Evolutionary conservation across 2,888 invertebrate genomes (phyloP).

Genomic region (Rutpela maculata): DNA sequence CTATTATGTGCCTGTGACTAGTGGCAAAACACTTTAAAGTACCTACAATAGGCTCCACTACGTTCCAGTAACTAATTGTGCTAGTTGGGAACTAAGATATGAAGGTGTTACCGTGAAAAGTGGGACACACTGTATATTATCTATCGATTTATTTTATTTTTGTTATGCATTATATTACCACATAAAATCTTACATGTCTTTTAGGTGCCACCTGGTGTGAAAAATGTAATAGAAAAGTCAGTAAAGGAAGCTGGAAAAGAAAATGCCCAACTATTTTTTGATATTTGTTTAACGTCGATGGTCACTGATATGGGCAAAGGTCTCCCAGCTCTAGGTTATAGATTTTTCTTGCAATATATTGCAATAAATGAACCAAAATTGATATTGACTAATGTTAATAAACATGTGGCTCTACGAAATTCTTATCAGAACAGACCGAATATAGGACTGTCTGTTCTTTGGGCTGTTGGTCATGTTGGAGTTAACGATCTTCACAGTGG

Average conservation of each 20-base stretch:
- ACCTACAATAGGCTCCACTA: too few species aligned
- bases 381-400: slow-evolving; percentile 78
- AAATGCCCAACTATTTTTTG: slow-evolving; percentile 82
- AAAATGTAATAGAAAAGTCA: slow-evolving; percentile 72
- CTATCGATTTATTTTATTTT: too few species aligned
- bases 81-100: too few species aligned
- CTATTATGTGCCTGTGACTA: too few species aligned
- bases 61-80: too few species aligned
- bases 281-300: slow-evolving; percentile 82
- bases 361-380: slow-evolving; percentile 81
- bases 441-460: slow-evolving; percentile 83
- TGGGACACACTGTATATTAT: too few species aligned
- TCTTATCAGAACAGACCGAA: slow-evolving; percentile 87
- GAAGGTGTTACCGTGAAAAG: too few species aligned
- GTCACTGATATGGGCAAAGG: slow-evolving; percentile 85
- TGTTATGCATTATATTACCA: too few species aligned
- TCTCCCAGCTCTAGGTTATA: slow-evolving; percentile 80
- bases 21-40: too few species aligned
- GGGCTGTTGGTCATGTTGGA: slow-evolving; percentile 87
- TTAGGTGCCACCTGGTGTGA: slow-evolving; percentile 69
- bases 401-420: slow-evolving; percentile 80
- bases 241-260: slow-evolving; percentile 79
- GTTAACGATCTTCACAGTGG: slow-evolving; percentile 80
- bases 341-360: slow-evolving; percentile 83
- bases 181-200: slow-evolving; percentile 28